phyloP scores from a whole-genome alignment of 2,797 vertebrate species.

The Urocyon cinereoargenteus region DNA sequence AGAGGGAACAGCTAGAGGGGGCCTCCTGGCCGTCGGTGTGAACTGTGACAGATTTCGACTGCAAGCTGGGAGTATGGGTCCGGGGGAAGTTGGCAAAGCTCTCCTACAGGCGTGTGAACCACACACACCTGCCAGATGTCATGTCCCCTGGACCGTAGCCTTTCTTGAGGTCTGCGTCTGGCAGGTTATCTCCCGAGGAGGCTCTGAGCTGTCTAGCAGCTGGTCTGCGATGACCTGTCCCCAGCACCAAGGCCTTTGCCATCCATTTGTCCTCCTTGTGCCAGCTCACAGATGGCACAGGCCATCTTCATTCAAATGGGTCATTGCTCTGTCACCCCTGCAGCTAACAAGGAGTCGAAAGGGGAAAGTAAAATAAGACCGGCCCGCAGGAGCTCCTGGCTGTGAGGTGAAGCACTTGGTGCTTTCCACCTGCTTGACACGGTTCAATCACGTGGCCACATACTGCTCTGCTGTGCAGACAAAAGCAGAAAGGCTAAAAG shows the following conservation, averaged over 20 bases:
- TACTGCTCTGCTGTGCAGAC: accelerated
- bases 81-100: background rate
- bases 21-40: background rate
- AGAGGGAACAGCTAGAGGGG: background rate
- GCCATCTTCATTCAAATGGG: background rate
- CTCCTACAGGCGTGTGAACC: background rate
- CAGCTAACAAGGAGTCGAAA: background rate
- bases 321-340: accelerated
- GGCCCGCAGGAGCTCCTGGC: background rate
- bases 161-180: no score
- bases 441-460: accelerated
- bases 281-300: background rate
- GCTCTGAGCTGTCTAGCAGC: background rate
- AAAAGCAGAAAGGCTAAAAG: background rate
- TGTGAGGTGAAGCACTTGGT: accelerated
- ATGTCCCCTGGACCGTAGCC: no score
- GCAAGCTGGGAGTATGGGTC: background rate
- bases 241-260: no score
- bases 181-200: no score
- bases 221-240: background rate
- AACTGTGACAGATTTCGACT: accelerated
- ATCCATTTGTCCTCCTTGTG: background rate
- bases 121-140: no score
- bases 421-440: accelerated
- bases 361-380: background rate